Percentiles rank a stretch among this genome's conserved stretches.
phyloP scores from a whole-genome alignment of 2,113 vertebrate genomes.

The Dicaeum eximium region DNA sequence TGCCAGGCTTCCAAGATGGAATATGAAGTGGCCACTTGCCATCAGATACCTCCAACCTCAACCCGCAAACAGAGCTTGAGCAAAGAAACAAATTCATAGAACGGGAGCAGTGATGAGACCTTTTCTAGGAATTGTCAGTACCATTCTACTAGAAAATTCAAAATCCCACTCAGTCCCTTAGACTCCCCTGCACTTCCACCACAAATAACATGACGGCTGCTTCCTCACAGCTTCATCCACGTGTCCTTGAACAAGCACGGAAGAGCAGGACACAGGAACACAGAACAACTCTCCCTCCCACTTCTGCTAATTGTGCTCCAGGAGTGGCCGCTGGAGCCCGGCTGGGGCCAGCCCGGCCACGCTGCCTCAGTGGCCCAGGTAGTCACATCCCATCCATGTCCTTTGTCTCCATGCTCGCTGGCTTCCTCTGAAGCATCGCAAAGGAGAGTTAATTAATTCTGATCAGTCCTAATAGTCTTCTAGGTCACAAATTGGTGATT shows the following conservation, averaged over 20 bases:
- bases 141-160: neutral
- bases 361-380: neutral
- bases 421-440: constrained; percentile 17
- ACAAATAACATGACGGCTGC: neutral
- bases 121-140: neutral
- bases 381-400: constrained; percentile 46
- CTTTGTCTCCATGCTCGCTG: neutral
- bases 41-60: neutral
- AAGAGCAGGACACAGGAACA: neutral
- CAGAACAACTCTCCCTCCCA: accelerated
- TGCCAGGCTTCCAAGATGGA: neutral
- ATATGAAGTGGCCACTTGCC: neutral
- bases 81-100: neutral
- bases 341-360: neutral
- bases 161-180: neutral
- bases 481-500: constrained; percentile 68
- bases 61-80: neutral
- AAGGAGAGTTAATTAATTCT: constrained; percentile 68
- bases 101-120: neutral
- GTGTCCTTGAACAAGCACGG: accelerated
- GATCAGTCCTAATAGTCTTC: constrained; percentile 67
- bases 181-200: neutral
- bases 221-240: neutral
- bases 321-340: neutral
- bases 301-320: neutral